These are phyloP conservation scores for Saccostrea cuccullata DNA, from an alignment of 1,140 invertebrate genomes.

Conservation along the genomic window DNA sequence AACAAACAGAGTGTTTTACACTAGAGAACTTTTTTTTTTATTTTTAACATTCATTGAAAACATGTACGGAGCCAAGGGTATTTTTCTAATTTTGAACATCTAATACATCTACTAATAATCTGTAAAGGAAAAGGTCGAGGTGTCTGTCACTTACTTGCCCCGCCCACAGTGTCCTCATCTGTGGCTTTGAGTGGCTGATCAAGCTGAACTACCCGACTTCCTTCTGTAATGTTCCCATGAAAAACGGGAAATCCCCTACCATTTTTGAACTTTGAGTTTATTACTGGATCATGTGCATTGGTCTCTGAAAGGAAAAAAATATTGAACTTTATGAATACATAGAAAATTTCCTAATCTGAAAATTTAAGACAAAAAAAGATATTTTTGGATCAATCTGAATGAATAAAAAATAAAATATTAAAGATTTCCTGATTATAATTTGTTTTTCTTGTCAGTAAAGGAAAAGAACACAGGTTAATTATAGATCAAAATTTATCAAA, in stretches of 20 bases:
- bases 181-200: conserved; percentile 65
- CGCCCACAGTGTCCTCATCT: conserved; percentile 69
- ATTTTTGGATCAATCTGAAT: neutral
- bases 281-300: conserved; percentile 67
- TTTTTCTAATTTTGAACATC: no score
- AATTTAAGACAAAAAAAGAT: neutral
- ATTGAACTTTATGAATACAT: neutral
- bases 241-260: conserved; percentile 67
- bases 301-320: conserved; percentile 65
- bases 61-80: no score
- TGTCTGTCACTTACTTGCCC: conserved; percentile 65
- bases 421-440: no score
- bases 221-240: conserved; percentile 69
- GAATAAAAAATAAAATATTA: no score
- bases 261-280: conserved; percentile 60
- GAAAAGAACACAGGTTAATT: neutral
- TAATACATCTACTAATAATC: no score
- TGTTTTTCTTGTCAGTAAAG: no score
- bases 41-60: no score
- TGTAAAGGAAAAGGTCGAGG: no score
- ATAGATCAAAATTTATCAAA: neutral
- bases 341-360: neutral
- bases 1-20: no score
- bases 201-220: conserved; percentile 67
- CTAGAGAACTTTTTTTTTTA: no score